Conservation (phyloP, 2,797 vertebrate species). For the Distichodus sexfasciatus region DNA sequence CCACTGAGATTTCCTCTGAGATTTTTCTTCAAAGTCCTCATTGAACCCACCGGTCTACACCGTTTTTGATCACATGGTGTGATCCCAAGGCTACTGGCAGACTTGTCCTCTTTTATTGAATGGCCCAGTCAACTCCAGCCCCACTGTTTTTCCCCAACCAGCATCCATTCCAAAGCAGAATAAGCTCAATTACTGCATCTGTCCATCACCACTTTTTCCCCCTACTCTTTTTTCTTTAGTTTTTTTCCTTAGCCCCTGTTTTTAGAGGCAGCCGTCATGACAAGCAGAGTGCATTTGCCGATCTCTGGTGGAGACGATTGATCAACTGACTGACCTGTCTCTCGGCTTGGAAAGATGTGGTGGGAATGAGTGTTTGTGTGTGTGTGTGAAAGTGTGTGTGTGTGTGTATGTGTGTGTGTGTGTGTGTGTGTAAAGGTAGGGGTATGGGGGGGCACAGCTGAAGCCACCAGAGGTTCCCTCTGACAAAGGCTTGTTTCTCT, state of each 20-base stretch:
- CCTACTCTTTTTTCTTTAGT: neutral
- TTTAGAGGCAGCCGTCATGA: slow-evolving; percentile 33
- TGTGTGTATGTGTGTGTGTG: neutral
- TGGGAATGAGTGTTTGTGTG: neutral
- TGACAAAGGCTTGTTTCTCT: slow-evolving; percentile 55
- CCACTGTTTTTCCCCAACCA: slow-evolving; percentile 4
- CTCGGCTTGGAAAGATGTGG: neutral
- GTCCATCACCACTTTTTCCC: slow-evolving; percentile 13
- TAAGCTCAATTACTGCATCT: slow-evolving; percentile 29
- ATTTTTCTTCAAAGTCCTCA: neutral
- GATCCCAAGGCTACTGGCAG: neutral
- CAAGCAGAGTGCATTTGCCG: slow-evolving; percentile 20
- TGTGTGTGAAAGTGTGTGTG: slow-evolving; percentile 5
- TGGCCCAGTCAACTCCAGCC: neutral
- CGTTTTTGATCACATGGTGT: slow-evolving; percentile 6
- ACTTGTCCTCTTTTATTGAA: slow-evolving; percentile 7
- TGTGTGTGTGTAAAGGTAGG: slow-evolving; percentile 3
- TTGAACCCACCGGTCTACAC: neutral
- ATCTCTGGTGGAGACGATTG: slow-evolving; percentile 30
- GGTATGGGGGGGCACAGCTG: slow-evolving; percentile 28
- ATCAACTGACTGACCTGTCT: slow-evolving; percentile 32
- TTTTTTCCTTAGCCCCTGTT: neutral
- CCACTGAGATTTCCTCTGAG: neutral
- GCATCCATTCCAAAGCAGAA: slow-evolving; percentile 3
- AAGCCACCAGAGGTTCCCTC: slow-evolving; percentile 41